These are phyloP conservation scores for Coreoperca whiteheadi DNA, from an alignment of 2,113 vertebrate genomes.

Conservation along the genomic window DNA sequence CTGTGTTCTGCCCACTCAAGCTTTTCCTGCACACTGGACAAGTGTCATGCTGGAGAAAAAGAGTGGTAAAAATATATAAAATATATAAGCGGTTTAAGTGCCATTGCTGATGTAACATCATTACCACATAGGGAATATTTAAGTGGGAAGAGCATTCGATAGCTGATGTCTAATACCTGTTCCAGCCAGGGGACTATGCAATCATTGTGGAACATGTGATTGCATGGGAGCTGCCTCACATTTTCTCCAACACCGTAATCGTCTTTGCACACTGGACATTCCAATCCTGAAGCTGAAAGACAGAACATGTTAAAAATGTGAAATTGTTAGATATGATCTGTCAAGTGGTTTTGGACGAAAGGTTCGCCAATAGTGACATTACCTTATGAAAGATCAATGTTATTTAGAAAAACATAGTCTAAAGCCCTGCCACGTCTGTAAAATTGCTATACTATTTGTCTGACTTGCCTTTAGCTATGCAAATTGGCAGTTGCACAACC, in stretches of 20 bases:
- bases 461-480: background rate
- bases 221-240: conserved; percentile 96
- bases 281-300: conserved; percentile 90
- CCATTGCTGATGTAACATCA: background rate
- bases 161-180: conserved; percentile 85
- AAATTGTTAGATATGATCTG: background rate
- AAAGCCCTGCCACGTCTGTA: background rate
- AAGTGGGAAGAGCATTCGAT: background rate
- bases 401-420: background rate
- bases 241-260: conserved; percentile 93
- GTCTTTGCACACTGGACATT: conserved; percentile 99
- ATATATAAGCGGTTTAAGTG: too few relatives aligned
- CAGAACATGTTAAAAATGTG: background rate
- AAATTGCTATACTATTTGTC: background rate
- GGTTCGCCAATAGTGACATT: background rate
- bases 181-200: conserved; percentile 99
- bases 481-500: background rate
- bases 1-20: conserved; percentile 97
- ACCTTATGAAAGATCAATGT: background rate
- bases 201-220: conserved; percentile 96
- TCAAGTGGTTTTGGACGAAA: background rate
- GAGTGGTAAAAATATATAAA: conserved; percentile 5
- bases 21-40: conserved; percentile 99
- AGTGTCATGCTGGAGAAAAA: conserved; percentile 92
- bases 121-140: background rate